Base-by-base conservation (phyloP, 2,113 vertebrate genomes). In the Pampusana beccarii region DNA sequence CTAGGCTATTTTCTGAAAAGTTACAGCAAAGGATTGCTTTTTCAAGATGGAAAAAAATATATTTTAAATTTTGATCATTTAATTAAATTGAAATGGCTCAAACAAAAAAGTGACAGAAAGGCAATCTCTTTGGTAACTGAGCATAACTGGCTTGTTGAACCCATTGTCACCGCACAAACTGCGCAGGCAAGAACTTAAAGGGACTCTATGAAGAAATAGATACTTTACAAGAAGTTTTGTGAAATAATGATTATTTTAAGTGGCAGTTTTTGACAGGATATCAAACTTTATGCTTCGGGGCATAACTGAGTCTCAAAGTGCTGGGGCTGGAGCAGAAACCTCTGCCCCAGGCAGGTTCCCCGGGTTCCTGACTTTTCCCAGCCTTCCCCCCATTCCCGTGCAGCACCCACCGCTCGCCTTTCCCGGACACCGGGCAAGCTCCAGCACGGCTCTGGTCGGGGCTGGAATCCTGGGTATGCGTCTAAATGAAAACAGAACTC, bases 401-500 rank as follows among this genome's bases (percentile, higher is more conserved):
- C 78, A 67, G 73, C 93, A 60, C 82, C 90, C 90, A 88, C 69
- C 82, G 40, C 38, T 42, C 13, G 58, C 70, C 70, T 58, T 69
- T n/a, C 80, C 16, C 21, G 77, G 91, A 79, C 7, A 11, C 75
- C 75, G 75, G 67, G 84, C 83, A 57, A 40, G n/a, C 67, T 84
- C 6, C 50, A 25, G 77, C 75, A 28, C 77, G 19, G 67, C 89
- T 61, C 87, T 42, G 81, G 66, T 46, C 57, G n/a, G 72, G 71
- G 34, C 50, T 66, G 94, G 95, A 83, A 86, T 93, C 66, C 48
- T n/a, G 93, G 18, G 54, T 77, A 31, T 86, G 90, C 23, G 1
- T 69, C 74, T 73, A 73, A 94, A 51, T 29, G 88, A 28, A 88
- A 91, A 42, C 94, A 90, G 95, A 86, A 79, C 80, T 18, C n/a